phyloP scores from a whole-genome alignment of 2,113 vertebrate genomes.

The Colistium nudipinnis region DNA sequence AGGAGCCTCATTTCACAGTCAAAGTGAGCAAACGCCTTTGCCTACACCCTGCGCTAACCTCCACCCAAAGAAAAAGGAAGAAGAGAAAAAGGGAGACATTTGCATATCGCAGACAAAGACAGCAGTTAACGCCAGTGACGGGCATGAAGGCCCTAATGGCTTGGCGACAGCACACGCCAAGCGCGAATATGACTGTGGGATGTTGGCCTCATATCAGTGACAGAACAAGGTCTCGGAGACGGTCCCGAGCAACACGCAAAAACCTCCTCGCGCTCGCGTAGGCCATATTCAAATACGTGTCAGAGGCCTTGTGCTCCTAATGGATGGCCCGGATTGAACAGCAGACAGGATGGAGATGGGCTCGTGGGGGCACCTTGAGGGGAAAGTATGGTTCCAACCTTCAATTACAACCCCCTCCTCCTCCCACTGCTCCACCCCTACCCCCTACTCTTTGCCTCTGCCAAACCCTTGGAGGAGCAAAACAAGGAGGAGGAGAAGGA shows the following conservation, averaged over 20 bases:
- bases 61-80: slow-evolving; percentile 68
- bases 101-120: slow-evolving; percentile 85
- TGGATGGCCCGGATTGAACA: slow-evolving; percentile 81
- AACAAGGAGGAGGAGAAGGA: slow-evolving; percentile 76
- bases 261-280: slow-evolving; percentile 19
- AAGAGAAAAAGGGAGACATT: slow-evolving; percentile 76
- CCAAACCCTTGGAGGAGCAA: slow-evolving; percentile 86
- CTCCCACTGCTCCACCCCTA: slow-evolving; percentile 72
- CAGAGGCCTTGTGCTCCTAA: slow-evolving; percentile 87
- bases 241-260: slow-evolving; percentile 33
- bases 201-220: slow-evolving; percentile 69
- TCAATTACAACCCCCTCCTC: slow-evolving; percentile 79
- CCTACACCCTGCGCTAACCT: slow-evolving; percentile 73
- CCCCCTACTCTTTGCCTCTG: slow-evolving; percentile 85
- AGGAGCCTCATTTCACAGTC: slow-evolving; percentile 82
- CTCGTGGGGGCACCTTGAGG: slow-evolving; percentile 91
- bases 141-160: slow-evolving; percentile 78
- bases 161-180: slow-evolving; percentile 75
- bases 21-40: slow-evolving; percentile 80
- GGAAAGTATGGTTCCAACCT: slow-evolving; percentile 89
- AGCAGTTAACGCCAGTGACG: slow-evolving; percentile 79
- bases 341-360: slow-evolving; percentile 87
- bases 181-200: slow-evolving; percentile 71
- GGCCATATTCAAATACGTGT: slow-evolving; percentile 61
- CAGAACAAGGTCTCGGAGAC: slow-evolving; percentile 77